Evolutionary conservation across 2,888 invertebrate genomes (phyloP), one percentile per base, ranked within the genome.

Genomic region (Volucella inflata): DNA sequence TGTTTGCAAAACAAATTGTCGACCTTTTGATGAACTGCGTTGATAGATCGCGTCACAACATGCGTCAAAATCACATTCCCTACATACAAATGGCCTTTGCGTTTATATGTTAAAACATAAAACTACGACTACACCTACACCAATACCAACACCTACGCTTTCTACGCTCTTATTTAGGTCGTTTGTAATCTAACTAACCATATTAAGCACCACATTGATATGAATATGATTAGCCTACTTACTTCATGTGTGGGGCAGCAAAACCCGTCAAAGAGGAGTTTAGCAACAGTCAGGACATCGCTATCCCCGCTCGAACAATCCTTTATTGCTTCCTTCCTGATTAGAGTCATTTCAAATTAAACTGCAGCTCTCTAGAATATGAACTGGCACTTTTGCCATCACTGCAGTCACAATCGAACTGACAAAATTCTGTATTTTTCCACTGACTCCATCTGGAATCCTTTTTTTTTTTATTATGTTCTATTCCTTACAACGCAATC

Each of bases 171-270:
- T 60, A 68, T 68, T 77, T 68, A 60, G 60, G 53, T 60, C 53
- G 53, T 6, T 16, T 38, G 16, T 16, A 8, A 6, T 36, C 68
- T 50, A 40, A 64, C 55, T 9, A 30, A 53, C 21, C 16, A 36
- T 30, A 64, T 46, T 70, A 21, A 46, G 40, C 44, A 51, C 53
- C 38, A 38, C 16, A 36, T 11, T 48, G 48, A 30, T 48, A 12
- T 42, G 11, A 17, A 30, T 48, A 16, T 42, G 11, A 17, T 8
- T 30, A 36, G 38, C 57, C 76, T 53, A 84, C 84, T 84, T 84
- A 84, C 84, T 70, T 84, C 84, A 44, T 80, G 70, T 11, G 75
- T 64, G 60, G 65, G 62, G 44, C 65, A 57, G 70, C 84, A 80
- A n/a, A 80, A 53, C 9, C 64, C 70, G 16, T 75, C 80, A 17